Base-by-base conservation (phyloP, 2,797 vertebrate species). In the Coregonus ussuriensis region DNA sequence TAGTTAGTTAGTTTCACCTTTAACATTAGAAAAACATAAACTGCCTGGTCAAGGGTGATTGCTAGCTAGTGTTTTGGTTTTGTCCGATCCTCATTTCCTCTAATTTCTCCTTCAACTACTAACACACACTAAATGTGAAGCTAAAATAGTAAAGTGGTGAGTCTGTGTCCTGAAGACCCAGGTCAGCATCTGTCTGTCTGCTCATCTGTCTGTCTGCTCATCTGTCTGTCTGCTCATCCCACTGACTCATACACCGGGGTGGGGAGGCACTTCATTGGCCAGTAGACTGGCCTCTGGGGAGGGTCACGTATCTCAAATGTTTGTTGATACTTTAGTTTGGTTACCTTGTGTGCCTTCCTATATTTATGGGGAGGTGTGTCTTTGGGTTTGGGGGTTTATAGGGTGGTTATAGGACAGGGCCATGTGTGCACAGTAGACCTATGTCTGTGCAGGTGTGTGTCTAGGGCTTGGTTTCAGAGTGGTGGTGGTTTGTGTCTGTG, bases 341-440 rank as follows among this genome's bases (percentile, higher is more conserved):
- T 18, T n/a, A 62, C 56, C 7, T 62, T 62, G 6, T 62, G 56
- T 62, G 18, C 1, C 0, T 62, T 21, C 56, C 18, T 16, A 18
- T 62, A 21, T 62, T 13, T 47, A 47, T 77, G 78, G 77, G 75
- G 71, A 77, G 71, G 62, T 73, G 78, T 47, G 41, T 47, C 69
- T 47, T 47, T 47, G 41, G 41, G 2, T 47, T 47, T 63, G 77
- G 47, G 72, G 63, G 71, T 16, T n/a, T 59, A 6, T 18, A 4
- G 54, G 54, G 51, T 81, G 71, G 47, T 83, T 82, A 25, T 47
- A 54, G 41, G 74, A 67, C 70, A 84, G 84, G 41, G 41, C 41
- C 41, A 47, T 13, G 41, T 85, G 87, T 76, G 53, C 74, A 65
- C n/a, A 16, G 33, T 41, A 18, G 3, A 21, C 25, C 16, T 51